Base-by-base conservation (phyloP, 2,888 invertebrate species). In the Rapana venosa region DNA sequence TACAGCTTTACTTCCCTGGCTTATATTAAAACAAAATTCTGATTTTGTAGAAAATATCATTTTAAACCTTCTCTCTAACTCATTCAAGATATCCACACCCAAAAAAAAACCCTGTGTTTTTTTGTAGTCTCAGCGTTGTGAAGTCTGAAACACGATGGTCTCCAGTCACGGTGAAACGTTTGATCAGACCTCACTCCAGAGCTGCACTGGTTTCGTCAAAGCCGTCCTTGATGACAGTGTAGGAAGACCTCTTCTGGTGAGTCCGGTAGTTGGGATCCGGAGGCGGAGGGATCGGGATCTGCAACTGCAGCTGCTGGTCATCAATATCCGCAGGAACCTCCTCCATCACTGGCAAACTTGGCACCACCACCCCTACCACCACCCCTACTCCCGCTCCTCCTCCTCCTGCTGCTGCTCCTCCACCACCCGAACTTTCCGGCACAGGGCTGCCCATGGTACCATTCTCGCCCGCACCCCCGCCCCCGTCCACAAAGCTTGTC, bases 211-310 rank as follows among this genome's bases (percentile, higher is more conserved):
- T 91, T 22, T 92, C 92, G 70, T 92, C 91, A 70, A 91, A 90
- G 66, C 89, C 90, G 84, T 92, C 91, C 91, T 94, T 93, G 94
- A 95, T 95, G 93, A 95, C 93, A 81, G 94, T 94, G 92, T 95
- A 95, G 5, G 95, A 94, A 13, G 94, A 93, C 87, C 94, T 90
- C 90, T 95, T 94, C 90, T 94, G 93, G 88, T 94, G 94, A 47
- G 93, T 92, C 81, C 91, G 84, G 88, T 90, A 89, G 87, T 87
- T 89, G 47, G 91, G 90, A 66, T 90, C 91, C 5, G 87, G 87
- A 22, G 74, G 90, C 20, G 77, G 36, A 26, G 89, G 89, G 13
- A 87, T 61, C 35, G 89, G 89, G 36, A 87, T 89, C 36, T 61
- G 89, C 26, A 87, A 66, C 77, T 47, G 47, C 47, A 47, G 8